phyloP scores from a whole-genome alignment of 1,140 invertebrate species.

The Drosophila varians region DNA sequence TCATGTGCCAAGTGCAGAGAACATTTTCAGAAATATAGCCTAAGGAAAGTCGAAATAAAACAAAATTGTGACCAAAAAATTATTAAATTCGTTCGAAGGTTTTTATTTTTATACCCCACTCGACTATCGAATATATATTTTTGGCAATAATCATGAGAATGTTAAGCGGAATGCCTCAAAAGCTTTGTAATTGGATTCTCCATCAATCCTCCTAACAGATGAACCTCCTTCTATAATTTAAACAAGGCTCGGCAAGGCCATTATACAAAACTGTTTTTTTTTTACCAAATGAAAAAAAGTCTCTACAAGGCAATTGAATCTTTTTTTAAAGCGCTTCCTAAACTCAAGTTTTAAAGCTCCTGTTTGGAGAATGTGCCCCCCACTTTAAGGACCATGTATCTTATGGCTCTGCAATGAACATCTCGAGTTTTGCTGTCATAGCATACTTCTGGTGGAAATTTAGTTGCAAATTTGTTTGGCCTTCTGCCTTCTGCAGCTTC shows the following conservation, averaged over 20 bases:
- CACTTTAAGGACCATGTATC: constrained; percentile 26
- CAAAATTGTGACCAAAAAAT: background rate
- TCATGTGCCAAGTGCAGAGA: constrained; percentile 14
- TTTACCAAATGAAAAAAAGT: no score
- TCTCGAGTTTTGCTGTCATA: constrained; percentile 52
- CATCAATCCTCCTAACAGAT: background rate
- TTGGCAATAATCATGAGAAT: background rate
- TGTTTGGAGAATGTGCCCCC: background rate
- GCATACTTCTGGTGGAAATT: constrained; percentile 58
- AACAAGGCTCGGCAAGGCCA: background rate
- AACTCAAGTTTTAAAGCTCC: constrained; percentile 4
- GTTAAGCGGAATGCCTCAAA: background rate
- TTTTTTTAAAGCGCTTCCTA: background rate
- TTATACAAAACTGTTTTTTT: background rate
- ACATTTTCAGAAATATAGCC: constrained; percentile 11
- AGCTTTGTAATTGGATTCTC: background rate
- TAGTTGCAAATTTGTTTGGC: constrained; percentile 69
- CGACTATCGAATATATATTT: background rate
- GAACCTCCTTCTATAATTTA: background rate
- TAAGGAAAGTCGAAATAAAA: background rate
- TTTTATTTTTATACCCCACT: no score
- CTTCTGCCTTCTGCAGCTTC: constrained; percentile 30
- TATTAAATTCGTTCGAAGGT: background rate
- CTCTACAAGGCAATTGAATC: background rate
- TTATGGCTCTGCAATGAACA: constrained; percentile 15